phyloP scores from a whole-genome alignment of 2,888 invertebrate genomes.

The Metellina segmentata region DNA sequence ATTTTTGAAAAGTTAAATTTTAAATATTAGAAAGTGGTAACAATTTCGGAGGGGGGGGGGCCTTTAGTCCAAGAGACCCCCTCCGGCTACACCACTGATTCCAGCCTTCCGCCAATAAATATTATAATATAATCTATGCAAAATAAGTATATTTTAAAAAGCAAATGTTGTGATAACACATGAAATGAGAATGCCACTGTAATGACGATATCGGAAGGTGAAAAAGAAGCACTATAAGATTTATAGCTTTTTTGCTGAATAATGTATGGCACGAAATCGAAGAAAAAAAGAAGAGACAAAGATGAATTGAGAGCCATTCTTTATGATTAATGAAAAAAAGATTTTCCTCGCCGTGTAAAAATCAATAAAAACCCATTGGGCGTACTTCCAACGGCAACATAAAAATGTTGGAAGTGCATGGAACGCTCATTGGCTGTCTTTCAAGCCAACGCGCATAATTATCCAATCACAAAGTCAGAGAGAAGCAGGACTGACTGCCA shows the following conservation, averaged over 20 bases:
- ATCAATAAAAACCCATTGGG: conserved; percentile 35
- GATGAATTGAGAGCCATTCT: conserved; percentile 1
- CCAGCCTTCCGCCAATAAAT: not conserved
- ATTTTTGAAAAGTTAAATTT: no score
- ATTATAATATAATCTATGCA: not conserved
- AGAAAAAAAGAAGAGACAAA: not conserved
- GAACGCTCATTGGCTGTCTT: not conserved
- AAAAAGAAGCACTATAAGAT: conserved; percentile 9
- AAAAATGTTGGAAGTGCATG: not conserved
- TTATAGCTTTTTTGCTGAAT: conserved; percentile 7
- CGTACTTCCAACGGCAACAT: conserved; percentile 1
- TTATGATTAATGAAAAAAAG: conserved; percentile 23
- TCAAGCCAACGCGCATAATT: not conserved
- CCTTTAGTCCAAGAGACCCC: no score
- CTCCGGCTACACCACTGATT: no score
- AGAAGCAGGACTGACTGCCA: not conserved
- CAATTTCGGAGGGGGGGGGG: no score
- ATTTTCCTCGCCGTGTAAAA: conserved; percentile 7
- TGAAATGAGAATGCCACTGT: not conserved
- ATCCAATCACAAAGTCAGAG: not conserved
- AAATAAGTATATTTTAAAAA: not conserved
- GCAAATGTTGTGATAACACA: not conserved
- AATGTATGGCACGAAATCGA: conserved; percentile 2
- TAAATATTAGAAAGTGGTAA: no score
- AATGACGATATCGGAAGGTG: not conserved